Evolutionary conservation across 2,888 invertebrate species (phyloP).

Genomic region (Chromoteleia sp.): DNA sequence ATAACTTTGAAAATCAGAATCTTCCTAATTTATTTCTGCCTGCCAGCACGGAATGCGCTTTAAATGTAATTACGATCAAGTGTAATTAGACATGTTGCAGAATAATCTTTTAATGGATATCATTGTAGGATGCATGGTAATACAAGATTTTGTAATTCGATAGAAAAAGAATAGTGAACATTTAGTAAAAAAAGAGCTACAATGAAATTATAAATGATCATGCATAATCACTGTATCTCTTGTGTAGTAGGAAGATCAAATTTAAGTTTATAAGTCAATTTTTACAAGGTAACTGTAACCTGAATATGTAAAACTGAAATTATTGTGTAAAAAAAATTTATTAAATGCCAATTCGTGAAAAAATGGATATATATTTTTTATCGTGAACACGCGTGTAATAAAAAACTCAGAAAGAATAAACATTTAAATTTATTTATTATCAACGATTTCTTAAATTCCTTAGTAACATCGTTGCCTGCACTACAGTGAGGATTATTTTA

Average conservation of each 20-base stretch:
- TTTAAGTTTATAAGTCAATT: not conserved
- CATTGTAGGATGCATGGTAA: constrained; percentile 28
- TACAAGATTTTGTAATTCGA: constrained; percentile 44
- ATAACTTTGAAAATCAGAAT: constrained; percentile 40
- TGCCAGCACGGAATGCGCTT: constrained; percentile 41
- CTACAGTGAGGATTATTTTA: constrained; percentile 22
- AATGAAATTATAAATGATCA: constrained; percentile 17
- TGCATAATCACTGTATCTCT: no score
- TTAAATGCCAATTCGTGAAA: not conserved
- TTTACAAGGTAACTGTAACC: not conserved
- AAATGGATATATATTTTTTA: not conserved
- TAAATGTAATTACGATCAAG: constrained; percentile 52
- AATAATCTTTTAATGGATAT: constrained; percentile 61
- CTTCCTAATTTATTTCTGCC: constrained; percentile 58
- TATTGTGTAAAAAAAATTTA: not conserved
- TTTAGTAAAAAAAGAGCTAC: constrained; percentile 16
- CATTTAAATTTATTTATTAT: not conserved
- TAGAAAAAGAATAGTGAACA: constrained; percentile 32
- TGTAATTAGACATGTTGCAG: constrained; percentile 57
- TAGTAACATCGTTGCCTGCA: not conserved
- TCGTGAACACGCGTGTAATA: not conserved
- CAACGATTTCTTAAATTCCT: constrained; percentile 1
- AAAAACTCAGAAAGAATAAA: no score
- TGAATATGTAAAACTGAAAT: not conserved
- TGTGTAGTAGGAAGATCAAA: not conserved